Evolutionary conservation across 2,888 invertebrate genomes (phyloP), one percentile per base, ranked within the genome.

Genomic region (Metalampra italica): DNA sequence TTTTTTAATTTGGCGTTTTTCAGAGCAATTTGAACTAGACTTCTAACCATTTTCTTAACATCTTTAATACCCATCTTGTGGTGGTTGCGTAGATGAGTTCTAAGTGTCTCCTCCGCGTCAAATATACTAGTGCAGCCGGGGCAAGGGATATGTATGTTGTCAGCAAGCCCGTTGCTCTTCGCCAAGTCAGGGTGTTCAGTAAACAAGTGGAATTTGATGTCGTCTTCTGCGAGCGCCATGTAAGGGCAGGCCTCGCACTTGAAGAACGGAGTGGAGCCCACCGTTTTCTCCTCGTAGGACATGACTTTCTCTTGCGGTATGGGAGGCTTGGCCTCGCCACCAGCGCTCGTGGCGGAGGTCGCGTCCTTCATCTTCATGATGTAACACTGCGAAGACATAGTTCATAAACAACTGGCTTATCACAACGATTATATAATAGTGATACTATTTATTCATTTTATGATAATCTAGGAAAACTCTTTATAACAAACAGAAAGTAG

Each of bases 121-220:
- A 94, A 94, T 1, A 91, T 75, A 66, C 93, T 93, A 0, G 88
- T 73, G 66, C 94, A 94, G 8, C 93, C 94, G 11, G 94, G 93
- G 62, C 94, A 94, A 55, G 86, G 86, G 7, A 93, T 83, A 52
- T 91, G 90, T 47, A 89, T 81, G 57, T 91, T 82, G 62, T 91
- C 90, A 15, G 87, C 85, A 0, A 90, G 75, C 29, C 90, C 90
- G 64, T 91, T 91, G 45, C 78, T 90, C 63, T 86, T 90, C 9
- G 91, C 82, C 9, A 86, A 64, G 3, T 82, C 82, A 1, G 86
- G 84, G 55, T 91, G 91, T 2, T 75, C 77, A 5, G 84, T 85
- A 55, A 90, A 87, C 42, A 91, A 65, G 58, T 91, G 91, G 59
- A 88, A 87, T 58, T 88, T 85, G 45, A 91, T 90, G 53, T 87